Conservation (phyloP, 1,140 invertebrate species). For the Pachyrhynchus sulphureomaculatus region DNA sequence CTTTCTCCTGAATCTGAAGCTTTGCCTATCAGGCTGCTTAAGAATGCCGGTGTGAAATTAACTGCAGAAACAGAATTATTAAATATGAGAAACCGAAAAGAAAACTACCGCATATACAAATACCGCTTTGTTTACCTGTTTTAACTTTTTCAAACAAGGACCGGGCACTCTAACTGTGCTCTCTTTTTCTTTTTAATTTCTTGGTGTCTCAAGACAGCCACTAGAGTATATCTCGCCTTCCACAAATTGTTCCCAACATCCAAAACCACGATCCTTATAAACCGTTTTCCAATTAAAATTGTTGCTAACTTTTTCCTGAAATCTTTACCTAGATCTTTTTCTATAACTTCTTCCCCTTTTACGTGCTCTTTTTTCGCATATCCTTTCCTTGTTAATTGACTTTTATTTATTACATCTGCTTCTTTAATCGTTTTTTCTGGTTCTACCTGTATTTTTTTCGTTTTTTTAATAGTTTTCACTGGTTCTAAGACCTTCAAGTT, state of each 20-base stretch:
- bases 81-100: too few species aligned
- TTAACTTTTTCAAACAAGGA: conserved; percentile 13
- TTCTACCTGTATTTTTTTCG: not conserved
- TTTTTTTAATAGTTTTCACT: too few species aligned
- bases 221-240: not conserved
- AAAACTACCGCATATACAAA: too few species aligned
- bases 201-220: not conserved
- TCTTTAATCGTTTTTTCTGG: not conserved
- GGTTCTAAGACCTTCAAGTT: too few species aligned
- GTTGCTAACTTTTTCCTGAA: not conserved
- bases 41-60: too few species aligned
- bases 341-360: not conserved
- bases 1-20: too few species aligned
- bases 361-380: not conserved
- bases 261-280: not conserved
- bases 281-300: not conserved
- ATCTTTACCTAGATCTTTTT: not conserved
- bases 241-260: not conserved
- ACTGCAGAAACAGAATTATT: too few species aligned
- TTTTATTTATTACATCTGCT: not conserved
- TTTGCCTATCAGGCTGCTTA: too few species aligned
- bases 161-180: not conserved
- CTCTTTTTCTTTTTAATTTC: not conserved
- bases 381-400: too few species aligned
- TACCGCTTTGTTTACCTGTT: conserved; percentile 8